Conservation (phyloP, 2,888 invertebrate genomes). For the Seira sanloemensis region DNA sequence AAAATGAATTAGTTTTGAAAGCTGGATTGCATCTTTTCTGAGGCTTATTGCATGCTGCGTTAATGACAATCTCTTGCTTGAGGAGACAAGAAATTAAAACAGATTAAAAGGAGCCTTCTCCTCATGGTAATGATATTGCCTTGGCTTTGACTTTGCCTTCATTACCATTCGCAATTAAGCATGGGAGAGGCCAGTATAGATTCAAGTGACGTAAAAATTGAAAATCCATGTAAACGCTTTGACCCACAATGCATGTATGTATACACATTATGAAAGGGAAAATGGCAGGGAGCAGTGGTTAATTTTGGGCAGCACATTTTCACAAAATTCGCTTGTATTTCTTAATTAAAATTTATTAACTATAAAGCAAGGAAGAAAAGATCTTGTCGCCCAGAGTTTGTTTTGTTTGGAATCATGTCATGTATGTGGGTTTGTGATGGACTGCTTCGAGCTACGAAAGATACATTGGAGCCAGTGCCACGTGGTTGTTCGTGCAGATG, state of each 20-base stretch:
- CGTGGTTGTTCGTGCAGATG: neutral
- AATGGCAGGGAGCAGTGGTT: too few relatives aligned
- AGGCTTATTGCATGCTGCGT: conserved; percentile 6
- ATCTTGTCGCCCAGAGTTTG: neutral
- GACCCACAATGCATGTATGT: too few relatives aligned
- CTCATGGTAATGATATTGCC: neutral
- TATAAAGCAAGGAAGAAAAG: neutral
- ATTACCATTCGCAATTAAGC: conserved; percentile 26
- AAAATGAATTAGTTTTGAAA: conserved; percentile 23
- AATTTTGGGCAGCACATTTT: too few relatives aligned
- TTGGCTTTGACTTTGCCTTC: conserved; percentile 33
- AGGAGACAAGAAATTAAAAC: conserved; percentile 13
- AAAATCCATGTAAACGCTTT: too few relatives aligned
- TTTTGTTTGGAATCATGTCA: conserved; percentile 6
- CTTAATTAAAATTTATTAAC: conserved; percentile 43
- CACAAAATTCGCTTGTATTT: too few relatives aligned
- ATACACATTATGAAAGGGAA: too few relatives aligned
- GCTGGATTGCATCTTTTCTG: neutral
- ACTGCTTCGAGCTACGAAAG: neutral
- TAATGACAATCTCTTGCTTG: conserved; percentile 5
- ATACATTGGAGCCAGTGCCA: neutral
- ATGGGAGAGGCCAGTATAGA: too few relatives aligned
- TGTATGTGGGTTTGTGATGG: conserved; percentile 16
- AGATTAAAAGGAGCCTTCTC: conserved; percentile 8
- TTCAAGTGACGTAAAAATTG: too few relatives aligned